Conservation (phyloP, 1,140 invertebrate genomes). For the Sinonovacula constricta region DNA sequence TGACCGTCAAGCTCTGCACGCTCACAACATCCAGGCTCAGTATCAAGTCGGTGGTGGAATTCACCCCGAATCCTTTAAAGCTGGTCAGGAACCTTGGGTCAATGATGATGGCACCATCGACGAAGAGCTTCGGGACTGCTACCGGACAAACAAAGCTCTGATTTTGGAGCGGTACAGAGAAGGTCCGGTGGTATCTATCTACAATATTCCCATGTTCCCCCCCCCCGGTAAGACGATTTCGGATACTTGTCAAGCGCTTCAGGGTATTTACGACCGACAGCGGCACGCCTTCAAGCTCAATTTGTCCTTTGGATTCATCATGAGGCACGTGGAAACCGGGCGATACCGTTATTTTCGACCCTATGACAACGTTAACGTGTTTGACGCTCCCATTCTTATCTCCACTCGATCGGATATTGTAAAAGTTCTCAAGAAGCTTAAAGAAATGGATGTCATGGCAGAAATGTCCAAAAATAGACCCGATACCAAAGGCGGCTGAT, state of each 20-base stretch:
- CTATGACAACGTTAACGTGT: constrained; percentile 16
- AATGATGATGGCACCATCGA: constrained; percentile 2
- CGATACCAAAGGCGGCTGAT: constrained; percentile 16
- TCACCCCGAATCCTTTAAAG: constrained; percentile 1
- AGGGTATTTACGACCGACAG: constrained; percentile 15
- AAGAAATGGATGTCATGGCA: constrained; percentile 1
- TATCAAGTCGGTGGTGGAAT: constrained; percentile 8
- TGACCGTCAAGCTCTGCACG: neutral
- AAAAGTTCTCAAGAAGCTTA: constrained; percentile 18
- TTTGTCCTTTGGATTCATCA: constrained; percentile 5
- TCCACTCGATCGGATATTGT: constrained; percentile 15
- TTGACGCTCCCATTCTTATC: constrained; percentile 7
- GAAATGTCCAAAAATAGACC: constrained; percentile 9
- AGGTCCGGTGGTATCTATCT: constrained; percentile 16
- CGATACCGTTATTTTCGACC: constrained; percentile 8
- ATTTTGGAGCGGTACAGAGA: constrained; percentile 6
- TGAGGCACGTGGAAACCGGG: constrained; percentile 14
- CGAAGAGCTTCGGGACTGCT: constrained; percentile 14
- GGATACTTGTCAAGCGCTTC: constrained; percentile 6
- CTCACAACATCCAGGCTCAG: neutral
- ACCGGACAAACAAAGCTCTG: constrained; percentile 2
- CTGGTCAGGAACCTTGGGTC: constrained; percentile 22
- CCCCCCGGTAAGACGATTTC: constrained; percentile 6
- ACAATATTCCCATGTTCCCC: constrained; percentile 32
- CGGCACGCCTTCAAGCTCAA: constrained; percentile 19